Base-by-base conservation (phyloP, 2,797 vertebrate species). In the Diglossa cyanea region DNA sequence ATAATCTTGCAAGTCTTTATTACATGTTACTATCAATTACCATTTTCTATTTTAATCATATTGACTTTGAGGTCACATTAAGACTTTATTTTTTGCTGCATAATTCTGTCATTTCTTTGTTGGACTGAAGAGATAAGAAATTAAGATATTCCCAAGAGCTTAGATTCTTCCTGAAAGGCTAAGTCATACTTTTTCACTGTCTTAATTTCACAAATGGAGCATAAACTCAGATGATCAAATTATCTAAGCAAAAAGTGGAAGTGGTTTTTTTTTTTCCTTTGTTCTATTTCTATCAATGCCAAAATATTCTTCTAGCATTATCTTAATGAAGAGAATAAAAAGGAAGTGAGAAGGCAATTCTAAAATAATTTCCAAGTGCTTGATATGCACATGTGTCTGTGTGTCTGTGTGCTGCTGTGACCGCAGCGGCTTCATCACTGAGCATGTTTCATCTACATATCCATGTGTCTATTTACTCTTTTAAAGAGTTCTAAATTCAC, bases 311-410 rank as follows among this genome's bases (percentile, higher is more conserved):
- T 60, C 47, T 11, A 54, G 23, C 33, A 57, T 25, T 33, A 1
- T n/a, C 17, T 42, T 71, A 54, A 82, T 39, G 31, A 78, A 55
- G 13, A 33, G 26, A 87, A 79, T n/a, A 62, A 54, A 71, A 91
- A 63, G 6, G 11, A 68, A 73, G n/a, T 7, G 8, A 60, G 33
- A 82, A 63, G 0, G 1, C 31, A 48, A 62, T 53, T 88, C 50
- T 13, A 58, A 89, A 82, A 55, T 17, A 8, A 73, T 55, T 58
- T 42, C 28, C 16, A 51, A 84, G 60, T 33, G 31, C 13, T 37
- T 30, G 15, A 13, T 25, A 24, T 3, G 3, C 1, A 0, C 21
- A 16, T 12, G 23, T 23, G 18, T 50, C 15, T 24, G 18, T 12
- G 23, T 23, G 18, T 50, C 15, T 28, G 48, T 50, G 25, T 28